A percentile compares a stretch with the other conserved stretches of the same genome.
These are phyloP conservation scores for Phoxinus phoxinus DNA, from an alignment of 2,113 vertebrate genomes.

Conservation along the genomic window DNA sequence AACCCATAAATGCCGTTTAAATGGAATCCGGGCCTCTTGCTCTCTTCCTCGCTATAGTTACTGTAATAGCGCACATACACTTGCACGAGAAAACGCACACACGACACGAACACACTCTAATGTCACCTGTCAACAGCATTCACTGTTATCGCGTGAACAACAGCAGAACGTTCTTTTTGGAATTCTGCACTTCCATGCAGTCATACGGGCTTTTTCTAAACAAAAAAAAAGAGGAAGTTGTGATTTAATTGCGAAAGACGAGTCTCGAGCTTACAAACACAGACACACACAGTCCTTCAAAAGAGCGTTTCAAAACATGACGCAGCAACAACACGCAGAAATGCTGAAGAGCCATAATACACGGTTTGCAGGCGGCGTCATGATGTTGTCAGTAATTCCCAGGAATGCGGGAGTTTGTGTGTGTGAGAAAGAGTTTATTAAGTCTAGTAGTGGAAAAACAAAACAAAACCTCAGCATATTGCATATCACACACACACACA, in stretches of 20 bases:
- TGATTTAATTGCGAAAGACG: background rate
- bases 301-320: background rate
- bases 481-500: background rate
- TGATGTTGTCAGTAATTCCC: conserved; percentile 8
- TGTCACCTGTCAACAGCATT: background rate
- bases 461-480: background rate
- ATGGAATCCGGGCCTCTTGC: conserved; percentile 16
- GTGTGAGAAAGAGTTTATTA: background rate
- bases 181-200: too few species aligned
- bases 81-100: background rate
- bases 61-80: background rate
- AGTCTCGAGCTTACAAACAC: background rate
- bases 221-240: background rate
- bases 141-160: background rate
- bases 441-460: background rate
- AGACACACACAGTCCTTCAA: background rate
- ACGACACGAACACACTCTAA: background rate
- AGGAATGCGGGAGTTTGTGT: background rate
- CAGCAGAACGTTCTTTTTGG: background rate
- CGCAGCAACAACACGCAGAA: background rate
- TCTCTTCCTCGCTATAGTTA: background rate
- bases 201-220: background rate
- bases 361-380: background rate
- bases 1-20: conserved; percentile 39
- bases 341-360: background rate